A percentile compares a stretch with the other conserved stretches of the same genome.
phyloP scores from a whole-genome alignment of 2,113 vertebrate species.

The Phrynocephalus versicolor region DNA sequence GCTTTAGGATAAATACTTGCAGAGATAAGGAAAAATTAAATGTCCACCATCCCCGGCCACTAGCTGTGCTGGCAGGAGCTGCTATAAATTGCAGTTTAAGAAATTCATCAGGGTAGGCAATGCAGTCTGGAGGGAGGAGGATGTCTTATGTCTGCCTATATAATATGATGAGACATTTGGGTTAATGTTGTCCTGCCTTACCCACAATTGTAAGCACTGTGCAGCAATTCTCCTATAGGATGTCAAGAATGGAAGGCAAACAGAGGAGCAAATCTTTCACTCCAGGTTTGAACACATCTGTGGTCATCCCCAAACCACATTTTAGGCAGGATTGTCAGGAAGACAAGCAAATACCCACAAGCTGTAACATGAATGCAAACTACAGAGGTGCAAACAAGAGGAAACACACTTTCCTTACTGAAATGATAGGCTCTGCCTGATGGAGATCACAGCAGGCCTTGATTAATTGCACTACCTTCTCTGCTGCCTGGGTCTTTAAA shows the following conservation, averaged over 20 bases:
- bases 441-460: conserved; percentile 61
- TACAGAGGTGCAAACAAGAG: conserved; percentile 59
- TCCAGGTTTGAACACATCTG: neutral
- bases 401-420: conserved; percentile 54
- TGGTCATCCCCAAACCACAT: neutral
- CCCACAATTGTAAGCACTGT: neutral
- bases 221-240: neutral
- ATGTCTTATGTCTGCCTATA: neutral
- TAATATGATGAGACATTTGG: neutral
- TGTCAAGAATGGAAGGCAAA: neutral
- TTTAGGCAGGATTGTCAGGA: conserved; percentile 37
- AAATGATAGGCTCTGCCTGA: conserved; percentile 64
- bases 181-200: neutral
- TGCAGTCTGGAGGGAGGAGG: neutral
- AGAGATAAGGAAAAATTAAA: neutral
- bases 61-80: neutral
- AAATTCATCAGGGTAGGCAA: neutral
- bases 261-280: neutral
- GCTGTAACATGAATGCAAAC: conserved; percentile 52
- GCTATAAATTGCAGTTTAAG: neutral
- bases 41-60: neutral
- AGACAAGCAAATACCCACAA: conserved; percentile 50
- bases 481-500: conserved; percentile 43
- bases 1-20: neutral
- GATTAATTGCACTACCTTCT: conserved; percentile 72